Percentiles rank a stretch among this genome's conserved stretches.
Conservation (phyloP, 1,140 invertebrate genomes). For the Hylyphantes graminicola region DNA sequence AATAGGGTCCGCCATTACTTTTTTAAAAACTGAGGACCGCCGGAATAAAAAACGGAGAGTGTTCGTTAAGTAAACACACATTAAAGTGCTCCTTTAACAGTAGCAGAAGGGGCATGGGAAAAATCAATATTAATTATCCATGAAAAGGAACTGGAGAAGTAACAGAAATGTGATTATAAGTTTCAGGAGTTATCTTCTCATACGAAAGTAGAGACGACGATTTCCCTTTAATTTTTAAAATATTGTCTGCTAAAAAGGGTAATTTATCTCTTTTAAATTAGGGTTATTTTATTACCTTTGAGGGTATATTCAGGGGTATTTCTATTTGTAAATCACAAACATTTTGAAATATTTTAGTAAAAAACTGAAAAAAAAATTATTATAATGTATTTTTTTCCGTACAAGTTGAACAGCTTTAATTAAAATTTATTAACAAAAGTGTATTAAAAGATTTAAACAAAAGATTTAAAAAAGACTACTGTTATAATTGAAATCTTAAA, state of each 20-base stretch:
- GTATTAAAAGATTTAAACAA: too few species aligned
- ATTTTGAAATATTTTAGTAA: too few species aligned
- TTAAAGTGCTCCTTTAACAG: constrained; percentile 54
- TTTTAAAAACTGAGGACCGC: constrained; percentile 12
- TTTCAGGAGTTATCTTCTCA: background rate
- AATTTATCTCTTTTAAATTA: background rate
- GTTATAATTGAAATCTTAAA: too few species aligned
- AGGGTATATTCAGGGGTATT: too few species aligned
- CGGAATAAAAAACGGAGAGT: constrained; percentile 15
- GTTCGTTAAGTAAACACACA: constrained; percentile 56
- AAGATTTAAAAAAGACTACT: too few species aligned
- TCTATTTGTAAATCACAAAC: too few species aligned
- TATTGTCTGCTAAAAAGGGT: background rate
- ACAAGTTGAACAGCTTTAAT: too few species aligned
- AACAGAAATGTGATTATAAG: constrained; percentile 57
- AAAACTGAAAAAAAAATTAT: too few species aligned
- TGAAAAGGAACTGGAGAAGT: constrained; percentile 43
- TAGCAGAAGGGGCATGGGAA: constrained; percentile 10
- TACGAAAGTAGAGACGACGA: background rate
- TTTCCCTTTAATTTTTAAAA: constrained; percentile 26
- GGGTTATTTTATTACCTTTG: too few species aligned
- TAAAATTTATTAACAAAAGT: too few species aligned
- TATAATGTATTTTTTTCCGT: too few species aligned
- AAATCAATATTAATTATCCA: constrained; percentile 58
- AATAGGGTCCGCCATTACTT: constrained; percentile 42